Percentiles rank a stretch among this genome's conserved stretches.
phyloP scores from a whole-genome alignment of 1,140 invertebrate species.

The Heterodera carotae region DNA sequence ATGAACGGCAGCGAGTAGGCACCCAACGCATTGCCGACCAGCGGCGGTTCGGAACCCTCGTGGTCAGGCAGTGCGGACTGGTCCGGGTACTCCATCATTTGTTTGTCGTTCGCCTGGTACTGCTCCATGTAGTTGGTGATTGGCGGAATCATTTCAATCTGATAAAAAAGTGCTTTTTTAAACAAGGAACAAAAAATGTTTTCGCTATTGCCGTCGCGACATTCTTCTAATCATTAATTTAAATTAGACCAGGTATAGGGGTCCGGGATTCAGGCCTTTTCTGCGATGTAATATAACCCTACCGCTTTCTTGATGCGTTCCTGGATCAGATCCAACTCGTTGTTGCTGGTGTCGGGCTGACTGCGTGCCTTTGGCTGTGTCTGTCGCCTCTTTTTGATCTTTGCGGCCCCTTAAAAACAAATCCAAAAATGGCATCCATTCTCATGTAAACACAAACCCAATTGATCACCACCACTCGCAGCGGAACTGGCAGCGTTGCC shows the following conservation, averaged over 20 bases:
- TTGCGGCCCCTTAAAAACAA: slow-evolving; percentile 40
- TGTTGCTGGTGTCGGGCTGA: slow-evolving; percentile 34
- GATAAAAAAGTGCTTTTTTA: slow-evolving; percentile 34
- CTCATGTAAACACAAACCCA: too few species aligned
- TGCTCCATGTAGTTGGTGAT: slow-evolving; percentile 28
- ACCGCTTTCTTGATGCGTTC: slow-evolving; percentile 34
- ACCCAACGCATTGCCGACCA: slow-evolving; percentile 1
- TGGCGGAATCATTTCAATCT: slow-evolving; percentile 35
- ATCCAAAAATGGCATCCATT: too few species aligned
- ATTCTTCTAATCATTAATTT: too few species aligned
- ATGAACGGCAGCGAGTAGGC: slow-evolving; percentile 36
- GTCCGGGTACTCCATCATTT: slow-evolving; percentile 43
- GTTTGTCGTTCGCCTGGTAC: slow-evolving; percentile 36
- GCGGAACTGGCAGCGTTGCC: neutral
- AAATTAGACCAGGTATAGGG: too few species aligned
- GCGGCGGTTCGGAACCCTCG: neutral
- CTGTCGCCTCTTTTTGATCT: slow-evolving; percentile 60
- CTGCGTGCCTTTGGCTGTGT: slow-evolving; percentile 62
- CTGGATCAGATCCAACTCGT: slow-evolving; percentile 53
- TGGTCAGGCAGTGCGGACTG: slow-evolving; percentile 41
- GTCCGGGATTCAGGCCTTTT: too few species aligned
- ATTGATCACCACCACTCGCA: neutral
- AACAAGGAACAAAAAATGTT: slow-evolving; percentile 8
- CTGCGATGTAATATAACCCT: too few species aligned
- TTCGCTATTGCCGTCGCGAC: too few species aligned